Conservation (phyloP, 2,888 invertebrate species). For the Nemurella pictetii region DNA sequence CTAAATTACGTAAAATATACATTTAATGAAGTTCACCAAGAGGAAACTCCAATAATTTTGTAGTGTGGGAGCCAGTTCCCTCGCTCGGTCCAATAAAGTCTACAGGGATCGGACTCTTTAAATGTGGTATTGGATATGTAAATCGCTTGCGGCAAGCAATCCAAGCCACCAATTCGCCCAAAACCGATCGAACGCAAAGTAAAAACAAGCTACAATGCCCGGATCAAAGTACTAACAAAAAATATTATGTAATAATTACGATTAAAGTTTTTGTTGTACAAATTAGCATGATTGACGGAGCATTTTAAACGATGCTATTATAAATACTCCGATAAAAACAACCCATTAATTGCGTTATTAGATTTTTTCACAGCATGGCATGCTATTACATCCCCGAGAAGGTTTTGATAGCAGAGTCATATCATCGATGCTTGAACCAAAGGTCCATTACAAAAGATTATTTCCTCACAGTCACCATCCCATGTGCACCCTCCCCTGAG, state of each 20-base stretch:
- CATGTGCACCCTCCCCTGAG: not conserved
- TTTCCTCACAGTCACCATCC: not conserved
- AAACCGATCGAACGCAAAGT: not conserved
- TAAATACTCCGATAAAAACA: not conserved
- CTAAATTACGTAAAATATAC: no score
- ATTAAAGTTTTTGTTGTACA: not conserved
- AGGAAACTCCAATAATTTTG: no score
- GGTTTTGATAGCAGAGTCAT: not conserved
- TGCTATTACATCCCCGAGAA: not conserved
- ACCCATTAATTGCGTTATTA: not conserved
- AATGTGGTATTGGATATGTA: no score
- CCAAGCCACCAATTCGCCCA: no score
- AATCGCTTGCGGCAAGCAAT: no score
- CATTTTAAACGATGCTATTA: not conserved
- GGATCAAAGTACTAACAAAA: not conserved
- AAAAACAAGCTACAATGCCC: not conserved
- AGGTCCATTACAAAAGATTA: slow-evolving; percentile 7
- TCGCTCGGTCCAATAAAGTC: no score
- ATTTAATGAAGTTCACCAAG: no score
- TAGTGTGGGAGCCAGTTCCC: no score
- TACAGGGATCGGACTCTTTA: no score
- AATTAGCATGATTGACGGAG: not conserved
- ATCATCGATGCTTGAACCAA: not conserved
- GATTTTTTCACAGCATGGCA: not conserved
- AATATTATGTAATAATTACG: not conserved